These are phyloP conservation scores for Saimiri boliviensis DNA, from an alignment of 2,113 vertebrate species.

Conservation along the genomic window DNA sequence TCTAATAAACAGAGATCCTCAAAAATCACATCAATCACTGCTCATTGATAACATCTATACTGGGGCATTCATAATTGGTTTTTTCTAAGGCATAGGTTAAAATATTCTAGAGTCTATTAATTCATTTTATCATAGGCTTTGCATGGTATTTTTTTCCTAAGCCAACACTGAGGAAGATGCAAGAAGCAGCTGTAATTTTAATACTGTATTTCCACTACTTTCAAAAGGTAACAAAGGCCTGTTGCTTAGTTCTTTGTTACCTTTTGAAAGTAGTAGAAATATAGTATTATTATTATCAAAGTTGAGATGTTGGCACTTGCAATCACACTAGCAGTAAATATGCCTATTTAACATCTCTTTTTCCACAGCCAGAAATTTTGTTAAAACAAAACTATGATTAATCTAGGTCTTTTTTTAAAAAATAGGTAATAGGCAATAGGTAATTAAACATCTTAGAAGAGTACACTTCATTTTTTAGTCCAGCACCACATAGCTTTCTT, in stretches of 20 bases:
- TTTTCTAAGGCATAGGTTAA: not conserved
- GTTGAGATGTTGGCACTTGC: not conserved
- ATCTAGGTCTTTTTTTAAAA: not conserved
- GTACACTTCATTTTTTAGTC: not conserved
- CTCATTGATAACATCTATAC: not conserved
- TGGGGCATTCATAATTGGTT: not conserved
- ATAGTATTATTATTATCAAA: not conserved
- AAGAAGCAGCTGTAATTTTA: slow-evolving; percentile 1
- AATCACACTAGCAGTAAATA: not conserved
- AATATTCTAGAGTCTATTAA: not conserved
- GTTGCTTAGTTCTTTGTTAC: not conserved
- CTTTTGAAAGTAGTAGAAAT: too few species aligned
- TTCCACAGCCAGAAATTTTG: not conserved
- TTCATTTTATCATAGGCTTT: not conserved
- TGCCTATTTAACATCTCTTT: slow-evolving; percentile 24
- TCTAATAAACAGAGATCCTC: not conserved
- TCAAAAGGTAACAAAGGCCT: not conserved
- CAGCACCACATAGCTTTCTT: not conserved
- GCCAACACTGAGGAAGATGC: not conserved
- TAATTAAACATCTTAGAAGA: not conserved
- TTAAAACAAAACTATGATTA: not conserved
- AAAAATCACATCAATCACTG: not conserved
- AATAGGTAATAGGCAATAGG: not conserved
- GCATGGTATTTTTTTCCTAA: not conserved
- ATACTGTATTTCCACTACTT: not conserved